phyloP scores from a whole-genome alignment of 1,140 invertebrate species.

The Scaptomyza hsui region DNA sequence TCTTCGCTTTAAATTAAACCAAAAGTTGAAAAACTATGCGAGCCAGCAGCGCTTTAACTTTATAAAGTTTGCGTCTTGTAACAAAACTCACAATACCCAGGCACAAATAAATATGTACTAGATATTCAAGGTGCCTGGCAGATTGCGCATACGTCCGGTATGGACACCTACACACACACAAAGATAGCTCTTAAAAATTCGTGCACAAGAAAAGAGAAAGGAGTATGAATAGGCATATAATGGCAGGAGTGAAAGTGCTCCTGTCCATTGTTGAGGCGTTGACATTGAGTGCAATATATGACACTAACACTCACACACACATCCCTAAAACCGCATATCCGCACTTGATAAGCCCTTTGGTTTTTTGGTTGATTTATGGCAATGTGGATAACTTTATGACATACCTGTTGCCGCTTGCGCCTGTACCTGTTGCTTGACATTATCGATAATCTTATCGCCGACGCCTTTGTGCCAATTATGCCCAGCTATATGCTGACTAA shows the following conservation, averaged over 20 bases:
- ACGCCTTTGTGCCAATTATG: constrained; percentile 63
- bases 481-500: constrained; percentile 69
- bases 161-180: neutral
- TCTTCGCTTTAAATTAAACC: neutral
- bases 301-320: neutral
- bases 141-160: constrained; percentile 15
- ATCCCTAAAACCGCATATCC: neutral
- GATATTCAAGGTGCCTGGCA: neutral
- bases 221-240: neutral
- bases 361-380: constrained; percentile 8
- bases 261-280: constrained; percentile 10
- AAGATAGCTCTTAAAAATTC: constrained; percentile 1
- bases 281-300: constrained; percentile 19
- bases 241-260: constrained; percentile 24
- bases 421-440: constrained; percentile 81
- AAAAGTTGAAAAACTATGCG: constrained; percentile 14
- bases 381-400: constrained; percentile 27
- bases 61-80: constrained; percentile 18
- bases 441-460: constrained; percentile 76
- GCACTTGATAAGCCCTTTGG: neutral
- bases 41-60: constrained; percentile 8
- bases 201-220: constrained; percentile 4
- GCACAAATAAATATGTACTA: neutral
- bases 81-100: neutral
- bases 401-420: constrained; percentile 81